Evolutionary conservation across 2,888 invertebrate genomes (phyloP).

Genomic region (Mimas tiliae): DNA sequence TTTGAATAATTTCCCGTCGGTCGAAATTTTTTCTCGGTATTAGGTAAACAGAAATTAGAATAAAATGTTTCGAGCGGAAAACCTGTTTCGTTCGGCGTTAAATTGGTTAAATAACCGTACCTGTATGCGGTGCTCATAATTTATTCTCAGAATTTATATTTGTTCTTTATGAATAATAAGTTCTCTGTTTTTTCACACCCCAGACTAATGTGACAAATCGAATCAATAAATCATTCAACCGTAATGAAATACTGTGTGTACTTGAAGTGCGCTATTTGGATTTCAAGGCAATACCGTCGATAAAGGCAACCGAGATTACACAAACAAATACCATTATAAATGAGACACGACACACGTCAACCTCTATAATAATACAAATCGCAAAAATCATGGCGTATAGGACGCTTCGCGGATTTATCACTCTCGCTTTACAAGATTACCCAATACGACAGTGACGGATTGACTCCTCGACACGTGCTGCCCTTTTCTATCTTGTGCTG

Average conservation of each 20-base stretch:
- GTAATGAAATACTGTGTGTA: neutral
- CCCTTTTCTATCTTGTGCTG: constrained; percentile 51
- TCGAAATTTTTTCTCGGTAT: constrained; percentile 20
- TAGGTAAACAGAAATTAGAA: constrained; percentile 32
- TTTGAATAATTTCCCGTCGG: constrained; percentile 22
- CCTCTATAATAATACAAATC: constrained; percentile 63
- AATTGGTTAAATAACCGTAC: neutral
- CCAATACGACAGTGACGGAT: constrained; percentile 80
- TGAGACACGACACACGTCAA: constrained; percentile 53
- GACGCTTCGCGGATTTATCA: constrained; percentile 73
- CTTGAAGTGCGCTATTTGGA: neutral
- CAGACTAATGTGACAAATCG: neutral
- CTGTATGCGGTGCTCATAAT: neutral
- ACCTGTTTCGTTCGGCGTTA: neutral
- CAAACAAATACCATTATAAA: constrained; percentile 35
- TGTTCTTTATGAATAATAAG: neutral
- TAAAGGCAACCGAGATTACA: constrained; percentile 29
- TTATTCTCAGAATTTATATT: neutral
- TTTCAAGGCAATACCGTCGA: constrained; percentile 5
- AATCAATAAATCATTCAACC: neutral
- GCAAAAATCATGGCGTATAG: constrained; percentile 69
- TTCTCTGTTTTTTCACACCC: neutral
- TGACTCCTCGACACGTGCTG: constrained; percentile 59
- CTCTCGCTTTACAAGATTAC: constrained; percentile 78
- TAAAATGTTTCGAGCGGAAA: constrained; percentile 22